phyloP scores from a whole-genome alignment of 2,113 vertebrate species.

The zebrafish (Danio rerio) region GRCz12tu NC_133189.1:29842001-29842500 shows the following conservation, averaged over 20 bases:
- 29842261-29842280: slow-evolving; percentile 32
- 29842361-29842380: slow-evolving; percentile 59
- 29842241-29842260: slow-evolving; percentile 41
- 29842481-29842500: background rate
- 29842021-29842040: no score
- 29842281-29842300: slow-evolving; percentile 57
- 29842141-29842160: slow-evolving; percentile 7
- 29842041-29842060: no score
- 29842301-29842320: slow-evolving; percentile 45
- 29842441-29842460: background rate
- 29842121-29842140: background rate
- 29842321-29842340: slow-evolving; percentile 43
- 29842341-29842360: slow-evolving; percentile 32
- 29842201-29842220: slow-evolving; percentile 21
- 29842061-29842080: no score
- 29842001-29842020: no score
- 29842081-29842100: background rate
- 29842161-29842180: slow-evolving; percentile 18
- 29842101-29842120: background rate
- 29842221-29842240: slow-evolving; percentile 34
- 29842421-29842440: slow-evolving; percentile 7
- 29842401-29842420: slow-evolving; percentile 21
- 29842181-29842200: slow-evolving; percentile 35
- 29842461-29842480: background rate
- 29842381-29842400: slow-evolving; percentile 52